These are phyloP conservation scores for Anolis apletophallus DNA, from an alignment of 2,797 vertebrate species.

Conservation along the genomic window DNA sequence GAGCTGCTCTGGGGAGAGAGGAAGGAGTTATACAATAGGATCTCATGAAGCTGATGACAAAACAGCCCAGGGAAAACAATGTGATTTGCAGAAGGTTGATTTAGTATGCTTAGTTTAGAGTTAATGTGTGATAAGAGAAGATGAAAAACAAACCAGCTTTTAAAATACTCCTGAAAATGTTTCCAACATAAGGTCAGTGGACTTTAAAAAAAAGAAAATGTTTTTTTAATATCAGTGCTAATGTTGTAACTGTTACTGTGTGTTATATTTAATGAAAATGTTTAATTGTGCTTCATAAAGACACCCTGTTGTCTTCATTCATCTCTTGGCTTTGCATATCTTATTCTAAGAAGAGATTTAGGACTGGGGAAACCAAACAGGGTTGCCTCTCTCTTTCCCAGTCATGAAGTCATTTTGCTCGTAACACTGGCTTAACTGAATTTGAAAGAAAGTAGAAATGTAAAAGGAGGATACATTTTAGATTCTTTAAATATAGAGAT, in stretches of 20 bases:
- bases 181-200: slow-evolving; percentile 49
- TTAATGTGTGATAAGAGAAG: slow-evolving; percentile 50
- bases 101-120: slow-evolving; percentile 48
- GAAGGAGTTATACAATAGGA: slow-evolving; percentile 65
- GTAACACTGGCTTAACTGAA: neutral
- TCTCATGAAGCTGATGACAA: slow-evolving; percentile 59
- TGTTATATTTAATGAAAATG: slow-evolving; percentile 16
- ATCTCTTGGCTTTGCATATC: neutral
- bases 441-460: slow-evolving; percentile 16
- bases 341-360: neutral
- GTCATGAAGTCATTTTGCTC: slow-evolving; percentile 22
- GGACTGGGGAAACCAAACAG: slow-evolving; percentile 31
- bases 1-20: slow-evolving; percentile 65
- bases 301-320: neutral
- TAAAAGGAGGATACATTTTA: slow-evolving; percentile 17
- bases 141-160: slow-evolving; percentile 1
- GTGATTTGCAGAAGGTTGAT: slow-evolving; percentile 56
- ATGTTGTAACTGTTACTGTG: slow-evolving; percentile 50
- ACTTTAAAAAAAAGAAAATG: slow-evolving; percentile 47
- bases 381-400: slow-evolving; percentile 8
- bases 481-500: slow-evolving; percentile 23
- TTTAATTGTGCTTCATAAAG: slow-evolving; percentile 31
- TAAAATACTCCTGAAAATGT: slow-evolving; percentile 46
- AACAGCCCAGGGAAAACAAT: slow-evolving; percentile 53
- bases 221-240: slow-evolving; percentile 45